Evolutionary conservation across 2,888 invertebrate species (phyloP), one percentile per base, ranked within the genome.

Genomic region (Plebejus anna): DNA sequence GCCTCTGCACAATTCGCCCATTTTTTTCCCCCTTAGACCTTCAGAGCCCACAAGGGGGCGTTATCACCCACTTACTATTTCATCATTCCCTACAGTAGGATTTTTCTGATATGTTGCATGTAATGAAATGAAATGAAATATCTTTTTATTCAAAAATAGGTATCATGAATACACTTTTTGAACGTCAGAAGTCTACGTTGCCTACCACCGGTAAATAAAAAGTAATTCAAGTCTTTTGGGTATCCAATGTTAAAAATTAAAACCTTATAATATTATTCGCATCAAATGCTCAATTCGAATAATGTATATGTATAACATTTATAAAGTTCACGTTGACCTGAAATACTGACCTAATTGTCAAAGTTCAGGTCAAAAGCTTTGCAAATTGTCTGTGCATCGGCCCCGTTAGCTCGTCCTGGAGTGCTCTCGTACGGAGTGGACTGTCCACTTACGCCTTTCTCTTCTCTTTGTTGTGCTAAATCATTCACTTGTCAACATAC

Each of bases 351-450:
- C 66, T 32, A 66, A 66, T 66, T 66, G 4, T 66, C 13, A 66
- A 66, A 66, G 66, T 66, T 11, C 66, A 66, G 66, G 66, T 66
- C 66, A 36, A 66, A 16, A 66, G 32, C 66, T 61, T 61, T 61
- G 61, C 28, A 28, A 16, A 55, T 55, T 66, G 66, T 66, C 28
- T 32, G 66, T 55, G 28, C 61, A 66, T 66, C 66, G 66, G 32
- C 66, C 32, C 16, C 66, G 66, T 66, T 66, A 66, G 66, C 66
- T 66, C 66, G 32, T 13, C 61, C 28, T 61, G 9, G 11, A 66
- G 66, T 16, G 32, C 66, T 36, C 66, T 66, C 5, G 66, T 66
- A 13, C 1, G 16, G 6, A 66, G 66, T 66, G 66, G 32, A 66
- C 32, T 32, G 32, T 32, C 13, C 66, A 66, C 32, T 66, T 36